phyloP scores from a whole-genome alignment of 2,888 invertebrate genomes.

The Tenodera sinensis region DNA sequence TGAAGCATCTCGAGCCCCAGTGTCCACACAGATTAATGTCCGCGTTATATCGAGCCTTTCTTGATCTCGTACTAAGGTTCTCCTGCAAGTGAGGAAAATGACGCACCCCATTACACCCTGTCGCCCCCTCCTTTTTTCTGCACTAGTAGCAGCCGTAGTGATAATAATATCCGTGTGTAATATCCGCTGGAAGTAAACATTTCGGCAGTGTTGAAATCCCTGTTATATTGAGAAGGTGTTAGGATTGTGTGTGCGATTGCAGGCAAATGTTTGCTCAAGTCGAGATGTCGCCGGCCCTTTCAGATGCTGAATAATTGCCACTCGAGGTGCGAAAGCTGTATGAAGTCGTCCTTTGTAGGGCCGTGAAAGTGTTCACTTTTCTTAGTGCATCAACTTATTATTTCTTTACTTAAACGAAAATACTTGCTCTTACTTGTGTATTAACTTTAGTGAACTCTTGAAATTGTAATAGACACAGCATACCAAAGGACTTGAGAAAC shows the following conservation, averaged over 20 bases:
- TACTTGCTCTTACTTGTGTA: no score
- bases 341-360: not conserved
- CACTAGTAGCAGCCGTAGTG: not conserved
- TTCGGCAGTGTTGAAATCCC: not conserved
- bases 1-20: conserved; percentile 11
- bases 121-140: not conserved
- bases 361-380: not conserved
- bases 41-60: not conserved
- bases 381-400: no score
- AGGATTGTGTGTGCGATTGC: not conserved
- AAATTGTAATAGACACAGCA: no score
- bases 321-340: not conserved
- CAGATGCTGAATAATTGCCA: not conserved
- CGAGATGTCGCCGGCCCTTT: not conserved
- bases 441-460: no score
- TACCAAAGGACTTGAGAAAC: no score
- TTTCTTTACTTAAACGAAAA: no score
- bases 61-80: not conserved
- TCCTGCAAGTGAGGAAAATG: not conserved
- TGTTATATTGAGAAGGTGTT: not conserved
- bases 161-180: not conserved
- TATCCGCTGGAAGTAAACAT: not conserved
- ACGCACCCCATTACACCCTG: not conserved
- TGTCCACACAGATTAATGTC: conserved; percentile 15
- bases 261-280: not conserved